Evolutionary conservation across 2,888 invertebrate genomes (phyloP).

Genomic region (Kryphioiulus occultus): DNA sequence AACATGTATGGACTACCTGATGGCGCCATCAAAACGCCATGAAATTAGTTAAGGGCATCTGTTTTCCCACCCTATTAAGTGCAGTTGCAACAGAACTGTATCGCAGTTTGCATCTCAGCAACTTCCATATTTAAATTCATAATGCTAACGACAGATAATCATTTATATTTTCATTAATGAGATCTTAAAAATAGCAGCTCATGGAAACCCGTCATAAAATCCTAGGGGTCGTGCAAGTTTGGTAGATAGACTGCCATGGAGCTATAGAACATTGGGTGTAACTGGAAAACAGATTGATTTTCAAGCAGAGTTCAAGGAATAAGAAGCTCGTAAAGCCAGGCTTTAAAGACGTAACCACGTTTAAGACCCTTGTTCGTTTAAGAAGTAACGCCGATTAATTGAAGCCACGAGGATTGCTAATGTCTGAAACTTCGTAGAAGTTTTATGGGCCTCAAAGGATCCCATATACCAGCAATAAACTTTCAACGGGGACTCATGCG

Average conservation of each 20-base stretch:
- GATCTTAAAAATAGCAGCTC: not conserved
- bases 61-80: not conserved
- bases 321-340: not conserved
- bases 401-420: slow-evolving; percentile 35
- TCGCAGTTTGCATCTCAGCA: not conserved
- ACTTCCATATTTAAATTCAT: not conserved
- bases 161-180: slow-evolving; percentile 16
- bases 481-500: not conserved
- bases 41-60: not conserved
- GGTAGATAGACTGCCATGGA: not conserved
- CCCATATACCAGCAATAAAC: slow-evolving; percentile 19
- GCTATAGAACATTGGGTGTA: not conserved
- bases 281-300: slow-evolving; percentile 2
- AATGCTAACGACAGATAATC: not conserved
- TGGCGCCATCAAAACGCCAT: not conserved
- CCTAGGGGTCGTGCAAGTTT: not conserved
- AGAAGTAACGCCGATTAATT: slow-evolving; percentile 24
- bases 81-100: not conserved
- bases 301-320: not conserved
- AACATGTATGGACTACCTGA: not conserved
- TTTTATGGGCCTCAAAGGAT: not conserved
- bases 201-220: not conserved
- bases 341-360: not conserved
- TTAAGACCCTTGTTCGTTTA: slow-evolving; percentile 7
- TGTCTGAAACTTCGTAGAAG: not conserved